Conservation (phyloP, 2,113 vertebrate species). For the Picathartes gymnocephalus region DNA sequence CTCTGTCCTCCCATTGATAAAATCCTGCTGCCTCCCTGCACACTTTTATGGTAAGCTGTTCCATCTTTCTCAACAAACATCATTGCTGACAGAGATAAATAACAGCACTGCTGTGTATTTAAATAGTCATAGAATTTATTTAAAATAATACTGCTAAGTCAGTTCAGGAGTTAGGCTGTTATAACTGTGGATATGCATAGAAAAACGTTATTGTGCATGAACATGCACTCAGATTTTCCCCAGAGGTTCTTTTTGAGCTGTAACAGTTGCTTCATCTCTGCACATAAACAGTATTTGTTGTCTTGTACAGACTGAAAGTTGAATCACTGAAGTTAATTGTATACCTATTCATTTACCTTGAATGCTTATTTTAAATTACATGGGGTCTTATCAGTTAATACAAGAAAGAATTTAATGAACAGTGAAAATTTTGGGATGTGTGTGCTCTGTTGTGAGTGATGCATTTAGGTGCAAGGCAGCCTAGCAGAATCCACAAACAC, state of each 20-base stretch:
- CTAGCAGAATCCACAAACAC: background rate
- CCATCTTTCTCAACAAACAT: background rate
- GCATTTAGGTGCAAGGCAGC: background rate
- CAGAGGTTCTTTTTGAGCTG: background rate
- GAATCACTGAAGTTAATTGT: background rate
- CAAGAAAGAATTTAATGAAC: background rate
- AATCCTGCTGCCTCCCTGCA: background rate
- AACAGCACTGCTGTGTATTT: background rate
- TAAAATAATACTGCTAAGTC: background rate
- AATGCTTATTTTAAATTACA: background rate
- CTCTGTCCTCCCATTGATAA: background rate
- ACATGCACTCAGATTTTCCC: background rate
- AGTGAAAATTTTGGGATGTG: background rate
- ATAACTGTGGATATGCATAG: background rate
- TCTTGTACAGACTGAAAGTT: background rate
- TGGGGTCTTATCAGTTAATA: background rate
- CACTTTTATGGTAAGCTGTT: background rate
- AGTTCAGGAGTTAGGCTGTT: background rate
- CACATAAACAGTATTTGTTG: background rate
- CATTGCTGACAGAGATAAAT: background rate
- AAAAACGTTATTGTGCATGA: background rate
- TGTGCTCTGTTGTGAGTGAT: background rate
- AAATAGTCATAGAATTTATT: background rate
- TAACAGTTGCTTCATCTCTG: background rate
- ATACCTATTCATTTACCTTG: background rate